These are phyloP conservation scores for Monopis laevigella DNA, from an alignment of 2,888 invertebrate genomes.

Conservation along the genomic window DNA sequence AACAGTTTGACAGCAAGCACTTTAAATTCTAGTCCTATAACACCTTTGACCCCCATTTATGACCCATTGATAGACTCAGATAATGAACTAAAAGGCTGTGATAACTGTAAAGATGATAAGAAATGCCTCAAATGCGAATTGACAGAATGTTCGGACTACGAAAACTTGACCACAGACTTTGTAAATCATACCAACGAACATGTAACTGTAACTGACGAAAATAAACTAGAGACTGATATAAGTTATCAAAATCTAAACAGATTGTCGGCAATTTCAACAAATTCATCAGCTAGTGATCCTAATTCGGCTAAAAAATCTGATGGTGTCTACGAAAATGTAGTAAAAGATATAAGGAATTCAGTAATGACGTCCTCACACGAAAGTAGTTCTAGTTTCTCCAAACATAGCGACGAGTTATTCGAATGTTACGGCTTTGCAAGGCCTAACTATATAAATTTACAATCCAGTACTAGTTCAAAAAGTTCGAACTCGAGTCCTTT, in stretches of 20 bases:
- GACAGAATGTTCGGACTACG: constrained; percentile 41
- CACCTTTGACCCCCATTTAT: constrained; percentile 45
- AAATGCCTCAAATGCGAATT: constrained; percentile 56
- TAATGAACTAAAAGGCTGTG: constrained; percentile 31
- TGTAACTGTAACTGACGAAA: constrained; percentile 24
- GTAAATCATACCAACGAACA: constrained; percentile 16
- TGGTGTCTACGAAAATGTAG: constrained; percentile 20
- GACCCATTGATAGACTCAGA: constrained; percentile 59
- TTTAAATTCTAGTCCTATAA: constrained; percentile 40
- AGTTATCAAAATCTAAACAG: constrained; percentile 61
- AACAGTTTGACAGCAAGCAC: constrained; percentile 40
- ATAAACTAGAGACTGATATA: constrained; percentile 47
- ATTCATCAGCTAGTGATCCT: constrained; percentile 44
- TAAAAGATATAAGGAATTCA: constrained; percentile 27
- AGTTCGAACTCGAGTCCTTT: constrained; percentile 50
- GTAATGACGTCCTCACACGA: constrained; percentile 59
- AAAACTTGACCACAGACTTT: constrained; percentile 25
- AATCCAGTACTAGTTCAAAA: constrained; percentile 52
- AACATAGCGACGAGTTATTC: constrained; percentile 45
- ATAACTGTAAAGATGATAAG: constrained; percentile 35
- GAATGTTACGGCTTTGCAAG: constrained; percentile 48
- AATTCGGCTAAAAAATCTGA: constrained; percentile 31
- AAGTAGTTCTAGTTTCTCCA: constrained; percentile 52
- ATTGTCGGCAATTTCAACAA: constrained; percentile 44
- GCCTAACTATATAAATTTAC: constrained; percentile 56